Evolutionary conservation across 2,113 vertebrate species (phyloP).

Genomic region (Psephotus haematonotus): DNA sequence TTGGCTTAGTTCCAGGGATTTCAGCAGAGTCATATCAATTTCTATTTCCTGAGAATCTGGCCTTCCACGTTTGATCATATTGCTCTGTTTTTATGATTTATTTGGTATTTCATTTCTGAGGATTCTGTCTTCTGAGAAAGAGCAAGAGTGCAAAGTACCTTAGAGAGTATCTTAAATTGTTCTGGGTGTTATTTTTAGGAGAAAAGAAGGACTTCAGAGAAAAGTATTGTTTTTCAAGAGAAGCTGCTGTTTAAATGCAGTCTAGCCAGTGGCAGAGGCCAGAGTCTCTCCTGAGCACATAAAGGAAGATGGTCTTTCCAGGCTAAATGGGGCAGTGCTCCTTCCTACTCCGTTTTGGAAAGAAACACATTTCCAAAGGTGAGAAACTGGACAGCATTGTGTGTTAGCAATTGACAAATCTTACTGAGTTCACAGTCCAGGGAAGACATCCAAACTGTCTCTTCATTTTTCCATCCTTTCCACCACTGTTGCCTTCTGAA

Average conservation of each 20-base stretch:
- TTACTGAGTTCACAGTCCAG: not conserved
- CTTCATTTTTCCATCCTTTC: not conserved
- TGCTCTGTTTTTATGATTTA: not conserved
- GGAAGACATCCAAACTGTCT: not conserved
- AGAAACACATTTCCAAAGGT: not conserved
- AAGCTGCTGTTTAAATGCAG: not conserved
- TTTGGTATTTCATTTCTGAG: not conserved
- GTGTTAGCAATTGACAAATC: not conserved
- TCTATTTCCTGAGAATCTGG: not conserved
- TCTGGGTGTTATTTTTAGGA: not conserved
- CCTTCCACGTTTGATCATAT: not conserved
- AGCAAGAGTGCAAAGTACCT: not conserved
- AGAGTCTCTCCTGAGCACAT: not conserved
- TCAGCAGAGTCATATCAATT: not conserved
- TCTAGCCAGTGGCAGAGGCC: not conserved
- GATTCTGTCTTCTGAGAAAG: not conserved
- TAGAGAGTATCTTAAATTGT: not conserved
- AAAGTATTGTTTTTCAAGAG: not conserved
- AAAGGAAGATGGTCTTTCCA: not conserved
- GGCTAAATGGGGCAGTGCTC: not conserved
- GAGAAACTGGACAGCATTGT: not conserved
- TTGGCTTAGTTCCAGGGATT: not conserved
- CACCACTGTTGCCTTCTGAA: not conserved
- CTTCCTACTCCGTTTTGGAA: not conserved
- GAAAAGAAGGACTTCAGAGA: not conserved